A percentile compares a stretch with the other conserved stretches of the same genome.
phyloP scores from a whole-genome alignment of 35 echinoderm and acorn worm genomes.

The Apostichopus japonicus region DNA sequence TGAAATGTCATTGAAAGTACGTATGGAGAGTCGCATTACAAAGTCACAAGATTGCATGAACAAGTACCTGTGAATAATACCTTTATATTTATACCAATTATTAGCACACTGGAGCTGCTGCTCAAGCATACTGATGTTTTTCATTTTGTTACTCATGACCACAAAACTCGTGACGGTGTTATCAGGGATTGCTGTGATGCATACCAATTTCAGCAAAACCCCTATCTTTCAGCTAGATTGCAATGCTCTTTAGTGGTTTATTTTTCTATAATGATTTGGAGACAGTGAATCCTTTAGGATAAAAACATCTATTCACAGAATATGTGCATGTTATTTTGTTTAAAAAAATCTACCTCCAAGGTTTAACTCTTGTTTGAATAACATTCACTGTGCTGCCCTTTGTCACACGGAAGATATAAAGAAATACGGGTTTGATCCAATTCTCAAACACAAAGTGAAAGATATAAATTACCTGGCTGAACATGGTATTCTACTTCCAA shows the following conservation, averaged over 20 bases:
- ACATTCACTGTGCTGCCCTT: background rate
- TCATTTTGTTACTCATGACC: constrained; percentile 18
- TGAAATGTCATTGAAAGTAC: constrained; percentile 22
- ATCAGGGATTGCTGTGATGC: too few relatives aligned
- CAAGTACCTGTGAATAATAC: constrained; percentile 37
- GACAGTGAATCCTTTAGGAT: too few relatives aligned
- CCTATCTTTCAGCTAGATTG: too few relatives aligned
- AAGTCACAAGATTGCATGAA: background rate
- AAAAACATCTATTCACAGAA: constrained; percentile 43
- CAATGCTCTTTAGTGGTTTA: background rate
- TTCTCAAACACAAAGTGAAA: constrained; percentile 53
- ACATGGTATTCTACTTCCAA: constrained; percentile 33
- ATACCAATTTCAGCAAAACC: background rate
- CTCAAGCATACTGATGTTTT: constrained; percentile 7
- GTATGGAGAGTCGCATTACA: constrained; percentile 29
- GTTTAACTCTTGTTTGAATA: constrained; percentile 24
- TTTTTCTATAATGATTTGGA: constrained; percentile 30
- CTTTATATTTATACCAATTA: constrained; percentile 41
- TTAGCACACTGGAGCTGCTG: constrained; percentile 12
- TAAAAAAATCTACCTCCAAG: constrained; percentile 50
- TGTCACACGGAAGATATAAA: background rate
- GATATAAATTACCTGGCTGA: too few relatives aligned
- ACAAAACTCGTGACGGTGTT: background rate
- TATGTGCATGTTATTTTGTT: constrained; percentile 48
- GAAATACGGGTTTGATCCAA: background rate